phyloP scores from a whole-genome alignment of 2,888 invertebrate species.

The Hartigia nigra region DNA sequence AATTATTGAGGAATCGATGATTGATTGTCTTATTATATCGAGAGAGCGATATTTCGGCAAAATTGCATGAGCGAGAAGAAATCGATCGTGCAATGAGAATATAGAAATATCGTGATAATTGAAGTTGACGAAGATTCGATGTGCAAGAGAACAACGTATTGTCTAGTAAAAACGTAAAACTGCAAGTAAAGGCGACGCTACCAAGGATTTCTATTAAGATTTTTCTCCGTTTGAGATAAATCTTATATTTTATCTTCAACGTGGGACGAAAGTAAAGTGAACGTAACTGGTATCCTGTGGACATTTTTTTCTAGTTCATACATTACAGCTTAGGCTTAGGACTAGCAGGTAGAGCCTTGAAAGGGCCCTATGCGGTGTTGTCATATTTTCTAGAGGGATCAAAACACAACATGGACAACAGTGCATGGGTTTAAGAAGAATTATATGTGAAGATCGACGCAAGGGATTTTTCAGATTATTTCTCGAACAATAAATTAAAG shows the following conservation, averaged over 20 bases:
- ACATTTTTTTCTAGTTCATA: neutral
- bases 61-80: neutral
- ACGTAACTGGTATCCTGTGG: neutral
- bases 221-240: neutral
- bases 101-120: neutral
- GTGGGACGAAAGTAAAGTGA: conserved; percentile 1
- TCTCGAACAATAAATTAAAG: neutral
- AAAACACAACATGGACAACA: neutral
- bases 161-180: neutral
- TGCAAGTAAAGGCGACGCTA: neutral
- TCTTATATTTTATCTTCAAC: neutral
- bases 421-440: neutral
- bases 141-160: neutral
- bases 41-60: neutral
- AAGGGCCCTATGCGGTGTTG: conserved; percentile 32
- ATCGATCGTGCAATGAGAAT: neutral
- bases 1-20: neutral
- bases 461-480: neutral
- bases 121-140: neutral
- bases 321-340: neutral
- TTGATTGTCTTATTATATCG: neutral
- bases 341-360: neutral
- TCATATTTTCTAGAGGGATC: conserved; percentile 19
- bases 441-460: neutral
- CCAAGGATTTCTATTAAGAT: neutral